Evolutionary conservation across 1,140 invertebrate species (phyloP).

Genomic region (Drosophila pruinosa): DNA sequence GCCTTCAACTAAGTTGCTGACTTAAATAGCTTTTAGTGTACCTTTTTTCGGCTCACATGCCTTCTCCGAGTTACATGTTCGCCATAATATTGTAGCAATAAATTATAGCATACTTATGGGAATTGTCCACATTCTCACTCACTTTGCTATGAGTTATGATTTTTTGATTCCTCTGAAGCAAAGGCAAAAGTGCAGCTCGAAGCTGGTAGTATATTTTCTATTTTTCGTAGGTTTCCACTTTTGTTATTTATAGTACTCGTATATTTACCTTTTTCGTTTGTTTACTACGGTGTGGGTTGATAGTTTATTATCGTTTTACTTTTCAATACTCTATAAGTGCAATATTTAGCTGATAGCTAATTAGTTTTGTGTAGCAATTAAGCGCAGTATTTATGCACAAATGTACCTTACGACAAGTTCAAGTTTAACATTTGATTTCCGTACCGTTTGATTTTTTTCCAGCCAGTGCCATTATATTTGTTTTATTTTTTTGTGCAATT

Average conservation of each 20-base stretch:
- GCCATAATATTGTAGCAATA: not conserved
- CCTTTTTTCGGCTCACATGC: constrained; percentile 23
- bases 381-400: constrained; percentile 77
- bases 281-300: constrained; percentile 45
- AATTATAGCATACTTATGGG: not conserved
- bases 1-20: constrained; percentile 66
- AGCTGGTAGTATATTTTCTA: not conserved
- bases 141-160: not conserved
- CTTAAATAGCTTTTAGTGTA: constrained; percentile 37
- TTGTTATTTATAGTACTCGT: constrained; percentile 6
- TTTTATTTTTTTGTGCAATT: constrained; percentile 40
- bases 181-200: not conserved
- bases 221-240: not conserved
- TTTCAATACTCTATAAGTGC: constrained; percentile 48
- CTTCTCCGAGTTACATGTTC: constrained; percentile 13
- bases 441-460: constrained; percentile 76
- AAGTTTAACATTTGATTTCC: constrained; percentile 38
- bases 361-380: constrained; percentile 52
- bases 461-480: constrained; percentile 63
- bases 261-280: not conserved
- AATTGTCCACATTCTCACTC: not conserved
- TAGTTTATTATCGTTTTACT: constrained; percentile 14
- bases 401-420: constrained; percentile 70
- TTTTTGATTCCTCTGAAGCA: not conserved
- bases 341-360: constrained; percentile 47